Evolutionary conservation across 2,888 invertebrate species (phyloP), one percentile per base, ranked within the genome.

Genomic region (Nasonia oneida): DNA sequence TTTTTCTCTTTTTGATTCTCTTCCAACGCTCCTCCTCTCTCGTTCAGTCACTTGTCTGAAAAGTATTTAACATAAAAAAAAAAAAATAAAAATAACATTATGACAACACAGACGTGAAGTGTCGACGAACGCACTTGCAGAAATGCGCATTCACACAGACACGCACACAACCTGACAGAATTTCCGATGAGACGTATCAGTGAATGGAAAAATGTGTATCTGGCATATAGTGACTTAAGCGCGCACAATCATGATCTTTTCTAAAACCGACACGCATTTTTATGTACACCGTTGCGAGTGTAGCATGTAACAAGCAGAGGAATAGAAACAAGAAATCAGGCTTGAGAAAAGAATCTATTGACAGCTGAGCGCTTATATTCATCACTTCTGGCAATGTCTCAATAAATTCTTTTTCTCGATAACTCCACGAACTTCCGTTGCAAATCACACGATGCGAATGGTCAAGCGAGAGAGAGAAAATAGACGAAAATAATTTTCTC

Each of bases 1-100:
- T 88, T 81, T 87, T 81, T 87, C 83, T 81, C 53, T 85, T 87
- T 88, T 90, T 86, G 87, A 88, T 89, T 89, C 86, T 89, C 87
- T 78, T 83, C 88, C 87, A 89, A 89, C 4, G 85, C 88, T 88
- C 87, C 83, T 78, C 39, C 77, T 81, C 67, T 64, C 64, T 75
- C 29, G 77, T 81, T 73, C 81, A 81, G 37, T 77, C 81, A 82
- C 57, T 78, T 77, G 53, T 50, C 64, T n/a, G 42, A 29, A 57
- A 71, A 39, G 57, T 29, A 8, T 37, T 4, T 37, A 37, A 37
- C 5, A 37, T 37, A 39, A 50, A 64, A 71, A 50, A 29, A n/a
- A n/a, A n/a, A n/a, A n/a, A n/a, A n/a, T n/a, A n/a, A n/a, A 29
- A 29, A 29, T 1, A 29, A 15, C 1, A 15, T 1, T 23, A 57